These are phyloP conservation scores for Delichon dasypus DNA, from an alignment of 2,797 vertebrate species.

Conservation along the genomic window DNA sequence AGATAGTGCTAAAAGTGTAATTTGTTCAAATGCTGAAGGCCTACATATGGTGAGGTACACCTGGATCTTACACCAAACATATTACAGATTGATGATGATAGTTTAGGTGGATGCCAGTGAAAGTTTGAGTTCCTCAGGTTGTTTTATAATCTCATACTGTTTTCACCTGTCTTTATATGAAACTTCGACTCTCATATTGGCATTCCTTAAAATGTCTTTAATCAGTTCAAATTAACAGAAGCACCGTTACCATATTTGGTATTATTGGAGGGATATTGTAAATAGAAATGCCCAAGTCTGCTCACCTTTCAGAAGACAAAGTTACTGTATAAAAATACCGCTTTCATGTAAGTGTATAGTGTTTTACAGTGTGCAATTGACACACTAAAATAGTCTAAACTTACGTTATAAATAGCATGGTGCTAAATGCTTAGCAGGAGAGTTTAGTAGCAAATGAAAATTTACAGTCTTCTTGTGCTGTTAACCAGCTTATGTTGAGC, in stretches of 20 bases:
- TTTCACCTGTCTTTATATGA: not conserved
- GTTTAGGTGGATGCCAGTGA: not conserved
- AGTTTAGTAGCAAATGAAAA: not conserved
- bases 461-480: not conserved
- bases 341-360: not conserved
- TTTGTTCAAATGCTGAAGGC: not conserved
- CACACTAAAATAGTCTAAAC: not conserved
- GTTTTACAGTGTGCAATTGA: not conserved
- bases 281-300: not conserved
- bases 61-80: fast-evolving
- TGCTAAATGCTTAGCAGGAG: not conserved
- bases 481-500: not conserved
- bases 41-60: not conserved
- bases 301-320: not conserved
- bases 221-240: not conserved
- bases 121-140: not conserved
- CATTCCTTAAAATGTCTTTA: not conserved
- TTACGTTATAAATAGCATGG: not conserved
- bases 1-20: not conserved
- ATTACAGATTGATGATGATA: not conserved
- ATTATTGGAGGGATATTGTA: fast-evolving
- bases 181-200: not conserved
- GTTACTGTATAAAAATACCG: not conserved
- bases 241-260: not conserved
- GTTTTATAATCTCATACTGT: not conserved